phyloP scores from a whole-genome alignment of 2,113 vertebrate genomes.

The Martes martes region DNA sequence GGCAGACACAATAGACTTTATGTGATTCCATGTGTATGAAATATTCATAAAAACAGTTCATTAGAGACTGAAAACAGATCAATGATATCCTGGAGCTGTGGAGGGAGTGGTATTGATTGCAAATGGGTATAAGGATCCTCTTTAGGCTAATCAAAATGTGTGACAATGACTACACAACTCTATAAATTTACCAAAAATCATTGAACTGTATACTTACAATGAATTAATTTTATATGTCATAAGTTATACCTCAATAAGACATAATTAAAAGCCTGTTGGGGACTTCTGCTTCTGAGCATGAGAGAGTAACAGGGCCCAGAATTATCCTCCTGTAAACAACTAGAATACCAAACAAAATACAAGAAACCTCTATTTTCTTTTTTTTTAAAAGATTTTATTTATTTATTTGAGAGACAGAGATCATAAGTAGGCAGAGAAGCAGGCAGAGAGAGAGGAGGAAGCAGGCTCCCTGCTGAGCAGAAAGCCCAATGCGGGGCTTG shows the following conservation, averaged over 20 bases:
- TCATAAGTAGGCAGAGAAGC: no score
- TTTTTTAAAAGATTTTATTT: no score
- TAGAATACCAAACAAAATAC: neutral
- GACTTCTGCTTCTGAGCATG: neutral
- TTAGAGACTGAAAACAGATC: neutral
- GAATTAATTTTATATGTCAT: neutral
- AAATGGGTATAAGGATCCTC: neutral
- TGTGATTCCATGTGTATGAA: neutral
- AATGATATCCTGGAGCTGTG: neutral
- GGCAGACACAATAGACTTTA: neutral
- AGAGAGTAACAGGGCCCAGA: neutral
- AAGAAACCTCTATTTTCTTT: neutral
- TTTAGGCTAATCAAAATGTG: neutral
- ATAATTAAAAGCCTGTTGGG: neutral
- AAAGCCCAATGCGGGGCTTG: no score
- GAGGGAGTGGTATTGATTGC: neutral
- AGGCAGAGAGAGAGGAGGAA: no score
- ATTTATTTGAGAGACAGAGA: no score
- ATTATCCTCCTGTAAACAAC: neutral
- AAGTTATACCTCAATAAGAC: neutral
- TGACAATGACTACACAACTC: neutral
- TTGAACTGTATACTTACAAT: neutral
- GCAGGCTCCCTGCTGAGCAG: no score
- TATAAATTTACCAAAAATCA: neutral
- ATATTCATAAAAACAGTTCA: neutral